Evolutionary conservation across 2,113 vertebrate species (phyloP), one percentile per base, ranked within the genome.

Genomic region (Clarias macrocephalus): DNA sequence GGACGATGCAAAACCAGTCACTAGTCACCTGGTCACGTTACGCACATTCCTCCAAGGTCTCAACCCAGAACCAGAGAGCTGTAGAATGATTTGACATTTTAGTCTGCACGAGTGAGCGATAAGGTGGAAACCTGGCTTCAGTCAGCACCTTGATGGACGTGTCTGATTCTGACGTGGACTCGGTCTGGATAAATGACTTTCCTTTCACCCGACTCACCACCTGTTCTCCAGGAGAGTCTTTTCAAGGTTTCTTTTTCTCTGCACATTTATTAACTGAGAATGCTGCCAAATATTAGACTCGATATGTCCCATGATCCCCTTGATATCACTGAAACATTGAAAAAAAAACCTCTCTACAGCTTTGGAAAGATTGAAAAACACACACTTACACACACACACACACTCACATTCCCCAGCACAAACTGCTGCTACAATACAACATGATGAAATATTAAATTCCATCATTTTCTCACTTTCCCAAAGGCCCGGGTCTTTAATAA

Each of bases 141-240:
- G 2, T 21, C 33, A 42, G 33, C 37, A 83, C 56, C 65, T 85
- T 13, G 84, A 76, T 68, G 23, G 52, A 52, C 21, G 85, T 82
- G 65, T 48, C 48, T 79, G 48, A 18, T 57, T 70, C 60, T 89
- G 88, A 88, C 56, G 79, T 85, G 84, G 79, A 42, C 73, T 87
- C 84, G 59, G 54, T 33, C 75, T 18, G 68, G 82, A 89, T 89
- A 88, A 88, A 89, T 56, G 37, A 13, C 48, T 66, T 84, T 83
- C 56, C 80, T 57, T 72, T 52, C n/a, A 25, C 70, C 52, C 60
- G 57, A 80, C 68, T 62, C 79, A 59, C 18, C 25, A 63, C 48
- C 59, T 80, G 70, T 85, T 82, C 79, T 66, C 62, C 1, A 28
- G 15, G 80, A 33, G 6, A 57, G 57, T 23, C n/a, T 82, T 42